Evolutionary conservation across 1,140 invertebrate species (phyloP).

Genomic region (Marisa cornuarietis): DNA sequence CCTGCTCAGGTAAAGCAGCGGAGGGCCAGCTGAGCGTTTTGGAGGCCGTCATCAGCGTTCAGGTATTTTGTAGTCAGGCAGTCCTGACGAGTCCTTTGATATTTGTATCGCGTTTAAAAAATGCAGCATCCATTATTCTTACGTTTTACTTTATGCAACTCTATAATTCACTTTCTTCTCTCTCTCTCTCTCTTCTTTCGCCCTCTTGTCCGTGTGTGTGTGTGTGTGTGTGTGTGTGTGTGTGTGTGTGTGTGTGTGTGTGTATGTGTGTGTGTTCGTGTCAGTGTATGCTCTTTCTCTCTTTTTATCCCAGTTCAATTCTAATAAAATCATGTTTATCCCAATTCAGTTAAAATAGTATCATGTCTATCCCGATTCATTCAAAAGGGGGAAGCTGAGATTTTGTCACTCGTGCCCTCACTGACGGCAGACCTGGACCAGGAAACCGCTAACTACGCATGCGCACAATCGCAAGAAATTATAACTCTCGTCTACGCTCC

Average conservation of each 20-base stretch:
- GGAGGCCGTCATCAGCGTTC: conserved; percentile 23
- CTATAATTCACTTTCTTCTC: too few species aligned
- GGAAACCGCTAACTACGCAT: neutral
- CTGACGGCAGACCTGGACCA: conserved; percentile 2
- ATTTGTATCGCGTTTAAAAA: too few species aligned
- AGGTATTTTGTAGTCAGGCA: conserved; percentile 4
- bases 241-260: too few species aligned
- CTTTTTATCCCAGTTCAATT: neutral
- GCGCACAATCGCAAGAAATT: neutral
- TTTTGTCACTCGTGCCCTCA: neutral
- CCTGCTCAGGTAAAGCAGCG: neutral
- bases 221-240: too few species aligned
- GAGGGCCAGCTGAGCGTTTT: conserved; percentile 23
- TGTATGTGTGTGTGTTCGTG: too few species aligned
- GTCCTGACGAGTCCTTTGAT: neutral
- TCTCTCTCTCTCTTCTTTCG: too few species aligned
- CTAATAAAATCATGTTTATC: neutral
- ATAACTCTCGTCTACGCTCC: neutral
- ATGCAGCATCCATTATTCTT: too few species aligned
- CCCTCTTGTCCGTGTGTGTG: too few species aligned
- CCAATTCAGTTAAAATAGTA: too few species aligned
- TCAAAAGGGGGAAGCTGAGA: conserved; percentile 10
- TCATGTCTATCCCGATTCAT: too few species aligned
- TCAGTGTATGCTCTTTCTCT: too few species aligned
- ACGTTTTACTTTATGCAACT: too few species aligned